Evolutionary conservation across 2,888 invertebrate species (phyloP), one percentile per base, ranked within the genome.

Genomic region (Sicus ferrugineus): DNA sequence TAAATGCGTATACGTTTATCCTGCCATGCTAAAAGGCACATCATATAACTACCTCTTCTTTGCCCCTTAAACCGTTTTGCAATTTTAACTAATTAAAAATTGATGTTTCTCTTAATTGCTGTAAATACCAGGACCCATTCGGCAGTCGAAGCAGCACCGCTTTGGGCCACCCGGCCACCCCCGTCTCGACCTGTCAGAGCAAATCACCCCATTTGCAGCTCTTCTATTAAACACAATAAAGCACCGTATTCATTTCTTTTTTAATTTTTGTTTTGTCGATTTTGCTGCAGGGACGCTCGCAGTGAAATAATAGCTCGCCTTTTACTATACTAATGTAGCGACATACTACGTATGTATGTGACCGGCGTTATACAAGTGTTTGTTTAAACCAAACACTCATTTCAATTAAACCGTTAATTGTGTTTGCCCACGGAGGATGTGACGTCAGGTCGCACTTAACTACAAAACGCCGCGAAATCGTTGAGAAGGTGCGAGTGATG

Each of bases 351-450:
- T 11, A 16, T 16, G n/a, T 46, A n/a, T n/a, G n/a, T n/a, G n/a
- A n/a, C n/a, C n/a, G n/a, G n/a, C n/a, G 11, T 5, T 46, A 46
- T 14, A 46, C 4, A 50, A 19, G 19, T 50, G 50, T 50, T 50
- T 50, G 50, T 50, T 50, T n/a, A 50, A 50, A 50, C 50, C 50
- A n/a, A 50, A 50, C 50, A 50, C 50, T 50, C 50, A 21, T 21
- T 21, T 50, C 50, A 50, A 50, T 50, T 50, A 50, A 50, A 50
- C 14, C 48, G 16, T 48, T 48, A 48, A 48, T 7, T 21, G 50
- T 50, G 50, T 50, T 50, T 50, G 5, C 23, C 19, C 19, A 50
- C 19, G 50, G 9, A 23, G 50, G 50, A 19, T n/a, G n/a, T 50
- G 50, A 50, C 50, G 50, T 50, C 50, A 50, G 50, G 9, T n/a